phyloP scores from a whole-genome alignment of 2,797 vertebrate species.

The Choloepus didactylus region DNA sequence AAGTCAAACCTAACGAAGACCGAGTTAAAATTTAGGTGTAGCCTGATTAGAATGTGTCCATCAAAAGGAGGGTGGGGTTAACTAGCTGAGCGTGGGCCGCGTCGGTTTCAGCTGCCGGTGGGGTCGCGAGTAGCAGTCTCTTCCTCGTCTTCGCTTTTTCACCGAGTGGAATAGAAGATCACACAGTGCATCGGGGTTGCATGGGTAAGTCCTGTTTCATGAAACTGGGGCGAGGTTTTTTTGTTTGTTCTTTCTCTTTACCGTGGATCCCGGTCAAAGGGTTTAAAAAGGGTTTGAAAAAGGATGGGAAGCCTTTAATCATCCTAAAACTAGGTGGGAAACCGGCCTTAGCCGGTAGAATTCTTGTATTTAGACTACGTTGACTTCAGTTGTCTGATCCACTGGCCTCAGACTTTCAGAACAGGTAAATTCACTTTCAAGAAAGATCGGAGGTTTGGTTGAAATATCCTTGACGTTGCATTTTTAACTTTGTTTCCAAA shows the following conservation, averaged over 20 bases:
- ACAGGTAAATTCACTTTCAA: neutral
- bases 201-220: slow-evolving; percentile 11
- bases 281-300: neutral
- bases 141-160: fast-evolving
- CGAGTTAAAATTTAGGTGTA: neutral
- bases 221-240: neutral
- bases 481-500: neutral
- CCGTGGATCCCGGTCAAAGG: too few relatives aligned
- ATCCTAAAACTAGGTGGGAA: neutral
- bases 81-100: fast-evolving
- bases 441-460: neutral
- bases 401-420: neutral
- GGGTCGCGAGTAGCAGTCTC: fast-evolving
- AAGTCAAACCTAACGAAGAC: neutral
- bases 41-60: neutral
- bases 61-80: neutral
- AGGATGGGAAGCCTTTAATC: neutral
- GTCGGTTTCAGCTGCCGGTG: neutral
- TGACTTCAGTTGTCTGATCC: too few relatives aligned
- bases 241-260: neutral
- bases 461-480: neutral
- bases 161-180: fast-evolving
- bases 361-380: neutral
- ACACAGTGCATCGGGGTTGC: fast-evolving
- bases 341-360: neutral